A percentile compares a stretch with the other conserved stretches of the same genome.
Conservation (phyloP, 2,888 invertebrate genomes). For the Torymus texanus region DNA sequence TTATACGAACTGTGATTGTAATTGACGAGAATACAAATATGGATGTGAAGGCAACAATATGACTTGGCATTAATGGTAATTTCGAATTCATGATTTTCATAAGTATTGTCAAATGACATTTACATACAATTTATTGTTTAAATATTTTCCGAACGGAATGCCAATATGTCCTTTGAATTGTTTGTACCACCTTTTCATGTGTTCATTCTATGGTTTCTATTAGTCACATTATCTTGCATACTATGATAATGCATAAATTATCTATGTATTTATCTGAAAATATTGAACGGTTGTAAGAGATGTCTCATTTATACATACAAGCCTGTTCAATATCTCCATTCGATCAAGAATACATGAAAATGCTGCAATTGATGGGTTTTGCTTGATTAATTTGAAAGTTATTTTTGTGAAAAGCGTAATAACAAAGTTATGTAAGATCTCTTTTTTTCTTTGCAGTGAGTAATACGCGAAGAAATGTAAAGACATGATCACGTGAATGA, state of each 20-base stretch:
- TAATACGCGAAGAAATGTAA: too few relatives aligned
- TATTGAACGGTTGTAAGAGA: background rate
- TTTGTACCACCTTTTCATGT: background rate
- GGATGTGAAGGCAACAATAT: conserved; percentile 8
- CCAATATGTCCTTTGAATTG: background rate
- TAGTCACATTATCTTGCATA: background rate
- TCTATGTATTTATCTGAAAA: background rate
- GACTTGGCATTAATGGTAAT: conserved; percentile 34
- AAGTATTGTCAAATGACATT: conserved; percentile 6
- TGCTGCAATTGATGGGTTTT: too few relatives aligned
- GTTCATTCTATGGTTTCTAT: background rate
- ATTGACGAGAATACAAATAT: conserved; percentile 4
- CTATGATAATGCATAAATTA: conserved; percentile 4
- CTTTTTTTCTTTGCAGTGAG: too few relatives aligned
- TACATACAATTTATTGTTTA: conserved; percentile 13
- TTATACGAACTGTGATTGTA: background rate
- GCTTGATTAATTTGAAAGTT: too few relatives aligned
- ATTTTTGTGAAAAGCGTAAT: too few relatives aligned
- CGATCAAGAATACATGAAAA: too few relatives aligned
- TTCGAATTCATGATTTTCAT: conserved; percentile 11
- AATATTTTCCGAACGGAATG: background rate
- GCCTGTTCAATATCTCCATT: too few relatives aligned
- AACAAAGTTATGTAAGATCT: too few relatives aligned
- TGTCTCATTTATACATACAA: too few relatives aligned
- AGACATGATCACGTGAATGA: too few relatives aligned